These are phyloP conservation scores for Trichosurus vulpecula DNA, from an alignment of 2,797 vertebrate species.

Conservation along the genomic window DNA sequence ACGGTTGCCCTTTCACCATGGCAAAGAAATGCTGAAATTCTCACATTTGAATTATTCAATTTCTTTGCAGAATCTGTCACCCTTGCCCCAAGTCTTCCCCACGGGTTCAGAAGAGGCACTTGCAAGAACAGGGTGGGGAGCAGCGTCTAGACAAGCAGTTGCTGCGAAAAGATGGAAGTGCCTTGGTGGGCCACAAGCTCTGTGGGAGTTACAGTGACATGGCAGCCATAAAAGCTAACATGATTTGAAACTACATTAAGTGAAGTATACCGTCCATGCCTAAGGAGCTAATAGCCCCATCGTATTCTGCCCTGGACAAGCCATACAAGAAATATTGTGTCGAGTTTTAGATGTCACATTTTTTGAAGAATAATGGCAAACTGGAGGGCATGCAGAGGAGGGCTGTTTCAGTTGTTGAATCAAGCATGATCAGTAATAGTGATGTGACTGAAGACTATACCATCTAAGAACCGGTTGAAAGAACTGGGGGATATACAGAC, in stretches of 20 bases:
- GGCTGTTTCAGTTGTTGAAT: neutral
- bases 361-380: neutral
- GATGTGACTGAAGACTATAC: neutral
- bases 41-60: conserved; percentile 53
- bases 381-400: neutral
- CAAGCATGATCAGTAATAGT: neutral
- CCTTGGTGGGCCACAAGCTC: neutral
- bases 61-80: neutral
- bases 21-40: conserved; percentile 52
- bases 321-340: neutral
- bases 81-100: neutral
- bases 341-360: neutral
- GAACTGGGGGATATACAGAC: neutral
- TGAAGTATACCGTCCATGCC: neutral
- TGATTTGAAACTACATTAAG: neutral
- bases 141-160: neutral
- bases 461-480: neutral
- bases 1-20: conserved; percentile 57
- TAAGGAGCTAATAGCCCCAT: neutral
- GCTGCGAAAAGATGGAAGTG: conserved; percentile 19
- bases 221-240: neutral
- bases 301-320: neutral
- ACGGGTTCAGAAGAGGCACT: neutral
- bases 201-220: neutral
- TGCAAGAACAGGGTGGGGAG: neutral